Conservation (phyloP, 23 tunicate genomes). For the Ascidia mentula region DNA sequence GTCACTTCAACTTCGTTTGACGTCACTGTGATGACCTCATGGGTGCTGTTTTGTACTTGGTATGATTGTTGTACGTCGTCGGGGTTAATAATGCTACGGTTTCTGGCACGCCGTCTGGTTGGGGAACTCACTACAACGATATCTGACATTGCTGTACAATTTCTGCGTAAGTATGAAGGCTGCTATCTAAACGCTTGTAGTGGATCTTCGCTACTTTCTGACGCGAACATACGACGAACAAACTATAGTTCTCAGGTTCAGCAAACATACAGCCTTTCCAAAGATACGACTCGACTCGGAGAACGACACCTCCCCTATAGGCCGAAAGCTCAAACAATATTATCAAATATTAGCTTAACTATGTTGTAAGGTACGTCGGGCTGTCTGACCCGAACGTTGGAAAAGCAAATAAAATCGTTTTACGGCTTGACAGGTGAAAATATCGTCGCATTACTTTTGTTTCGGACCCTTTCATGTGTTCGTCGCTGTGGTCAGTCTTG, state of each 20-base stretch:
- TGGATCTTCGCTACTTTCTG: too few relatives aligned
- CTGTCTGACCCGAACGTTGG: background rate
- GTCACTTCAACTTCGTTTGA: slow-evolving; percentile 6
- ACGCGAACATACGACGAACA: too few relatives aligned
- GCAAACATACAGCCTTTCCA: too few relatives aligned
- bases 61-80: background rate
- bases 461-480: background rate
- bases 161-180: too few relatives aligned
- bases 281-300: too few relatives aligned
- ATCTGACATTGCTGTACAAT: slow-evolving; percentile 7
- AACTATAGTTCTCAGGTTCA: too few relatives aligned
- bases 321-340: background rate
- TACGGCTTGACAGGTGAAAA: background rate
- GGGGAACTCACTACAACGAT: background rate
- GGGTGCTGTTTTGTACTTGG: background rate
- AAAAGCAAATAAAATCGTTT: background rate
- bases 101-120: background rate
- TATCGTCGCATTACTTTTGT: background rate
- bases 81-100: background rate
- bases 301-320: too few relatives aligned
- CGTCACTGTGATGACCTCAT: slow-evolving; percentile 8
- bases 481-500: too few relatives aligned
- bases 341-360: background rate
- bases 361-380: background rate
- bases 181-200: too few relatives aligned